A percentile compares a stretch with the other conserved stretches of the same genome.
Conservation (phyloP, 2,113 vertebrate genomes). For the Dryoscopus gambensis region DNA sequence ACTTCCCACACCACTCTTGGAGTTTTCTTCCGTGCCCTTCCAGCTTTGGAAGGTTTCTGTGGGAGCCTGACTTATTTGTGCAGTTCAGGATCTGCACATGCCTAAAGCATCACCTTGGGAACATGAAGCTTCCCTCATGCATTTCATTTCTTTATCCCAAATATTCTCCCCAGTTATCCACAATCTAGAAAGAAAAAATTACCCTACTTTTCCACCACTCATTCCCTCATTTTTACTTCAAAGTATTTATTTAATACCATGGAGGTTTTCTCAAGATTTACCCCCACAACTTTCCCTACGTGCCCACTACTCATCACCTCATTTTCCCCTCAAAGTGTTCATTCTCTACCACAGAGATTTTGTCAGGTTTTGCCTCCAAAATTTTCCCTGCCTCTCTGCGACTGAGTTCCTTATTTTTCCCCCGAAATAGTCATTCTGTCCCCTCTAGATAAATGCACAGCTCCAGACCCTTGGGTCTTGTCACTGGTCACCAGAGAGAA, state of each 20-base stretch:
- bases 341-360: background rate
- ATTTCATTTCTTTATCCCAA: background rate
- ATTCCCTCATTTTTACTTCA: background rate
- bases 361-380: background rate
- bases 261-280: background rate
- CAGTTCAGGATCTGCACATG: background rate
- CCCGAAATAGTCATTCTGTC: background rate
- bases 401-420: background rate
- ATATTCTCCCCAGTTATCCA: background rate
- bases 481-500: background rate
- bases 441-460: background rate
- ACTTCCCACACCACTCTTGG: background rate
- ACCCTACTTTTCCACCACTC: background rate
- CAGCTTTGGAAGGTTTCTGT: background rate
- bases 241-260: background rate
- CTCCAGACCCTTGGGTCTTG: background rate
- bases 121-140: rapidly evolving
- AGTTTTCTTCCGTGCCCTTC: background rate
- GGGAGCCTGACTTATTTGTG: background rate
- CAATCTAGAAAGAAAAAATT: background rate
- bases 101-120: background rate
- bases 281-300: background rate
- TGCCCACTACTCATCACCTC: background rate
- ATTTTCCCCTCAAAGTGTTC: background rate
- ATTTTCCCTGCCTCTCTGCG: background rate